These are phyloP conservation scores for Thalassoma bifasciatum DNA, from an alignment of 2,113 vertebrate species.

Conservation along the genomic window DNA sequence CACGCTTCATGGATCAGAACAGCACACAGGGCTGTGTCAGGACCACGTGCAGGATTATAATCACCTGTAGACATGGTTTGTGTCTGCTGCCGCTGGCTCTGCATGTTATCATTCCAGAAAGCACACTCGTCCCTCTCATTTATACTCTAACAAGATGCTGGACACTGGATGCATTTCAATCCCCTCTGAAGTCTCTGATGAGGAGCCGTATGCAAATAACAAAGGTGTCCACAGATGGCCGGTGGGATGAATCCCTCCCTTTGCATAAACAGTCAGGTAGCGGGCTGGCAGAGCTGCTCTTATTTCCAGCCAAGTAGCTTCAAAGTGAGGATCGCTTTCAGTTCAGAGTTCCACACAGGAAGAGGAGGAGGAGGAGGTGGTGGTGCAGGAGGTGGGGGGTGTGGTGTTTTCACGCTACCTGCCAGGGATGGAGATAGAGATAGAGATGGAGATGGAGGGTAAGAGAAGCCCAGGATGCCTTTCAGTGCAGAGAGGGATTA, in stretches of 20 bases:
- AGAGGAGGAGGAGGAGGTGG: not conserved
- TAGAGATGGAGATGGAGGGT: not conserved
- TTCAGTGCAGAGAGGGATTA: slow-evolving; percentile 19
- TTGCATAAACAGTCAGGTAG: slow-evolving; percentile 28
- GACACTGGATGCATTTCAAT: slow-evolving; percentile 20
- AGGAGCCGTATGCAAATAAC: slow-evolving; percentile 23
- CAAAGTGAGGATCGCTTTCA: slow-evolving; percentile 10
- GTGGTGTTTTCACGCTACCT: not conserved
- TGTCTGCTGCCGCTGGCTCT: not conserved
- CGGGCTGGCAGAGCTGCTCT: not conserved
- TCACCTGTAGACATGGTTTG: not conserved
- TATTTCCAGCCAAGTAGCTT: slow-evolving; percentile 17
- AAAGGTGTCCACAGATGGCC: slow-evolving; percentile 13
- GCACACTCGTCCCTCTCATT: slow-evolving; percentile 19
- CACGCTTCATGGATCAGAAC: not conserved
- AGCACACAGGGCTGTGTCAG: not conserved
- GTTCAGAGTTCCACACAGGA: slow-evolving; percentile 6
- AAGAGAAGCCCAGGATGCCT: not conserved
- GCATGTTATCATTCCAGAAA: slow-evolving; percentile 10
- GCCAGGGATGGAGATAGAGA: slow-evolving; percentile 4
- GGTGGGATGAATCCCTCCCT: not conserved
- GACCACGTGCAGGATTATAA: not conserved
- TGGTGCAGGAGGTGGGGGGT: not conserved
- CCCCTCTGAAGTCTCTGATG: slow-evolving; percentile 2
- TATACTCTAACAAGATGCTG: slow-evolving; percentile 25